phyloP scores from a whole-genome alignment of 2,888 invertebrate species.

The Pseudococcus jackbeardsleyi region DNA sequence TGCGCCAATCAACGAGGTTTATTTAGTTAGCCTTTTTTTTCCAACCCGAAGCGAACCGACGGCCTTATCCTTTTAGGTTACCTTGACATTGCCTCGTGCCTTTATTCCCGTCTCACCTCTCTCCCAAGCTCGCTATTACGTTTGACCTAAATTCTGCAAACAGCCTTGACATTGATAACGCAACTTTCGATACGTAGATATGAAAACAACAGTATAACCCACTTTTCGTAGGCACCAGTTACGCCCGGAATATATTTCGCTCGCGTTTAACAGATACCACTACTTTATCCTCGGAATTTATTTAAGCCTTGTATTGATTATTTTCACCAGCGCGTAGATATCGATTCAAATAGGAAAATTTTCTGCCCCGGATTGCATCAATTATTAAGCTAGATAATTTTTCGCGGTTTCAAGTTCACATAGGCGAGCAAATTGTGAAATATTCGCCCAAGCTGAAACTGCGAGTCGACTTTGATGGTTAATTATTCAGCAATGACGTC shows the following conservation, averaged over 20 bases:
- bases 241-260: conserved; percentile 42
- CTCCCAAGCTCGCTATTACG: not conserved
- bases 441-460: not conserved
- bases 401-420: conserved; percentile 31
- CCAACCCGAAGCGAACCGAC: not conserved
- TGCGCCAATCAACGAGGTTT: conserved; percentile 27
- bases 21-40: conserved; percentile 27
- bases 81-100: conserved; percentile 63
- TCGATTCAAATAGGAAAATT: conserved; percentile 1
- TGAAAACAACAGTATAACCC: conserved; percentile 56
- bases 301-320: conserved; percentile 18
- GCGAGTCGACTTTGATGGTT: not conserved
- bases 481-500: conserved; percentile 28
- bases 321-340: not conserved
- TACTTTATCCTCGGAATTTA: conserved; percentile 43
- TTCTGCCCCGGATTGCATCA: not conserved
- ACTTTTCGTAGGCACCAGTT: conserved; percentile 59
- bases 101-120: conserved; percentile 31
- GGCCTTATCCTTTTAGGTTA: conserved; percentile 25
- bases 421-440: not conserved
- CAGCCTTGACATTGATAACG: conserved; percentile 60
- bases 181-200: conserved; percentile 59
- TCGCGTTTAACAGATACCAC: conserved; percentile 19
- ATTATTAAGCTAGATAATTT: conserved; percentile 14
- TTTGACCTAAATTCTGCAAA: conserved; percentile 55